These are phyloP conservation scores for Archips crataeganus DNA, from an alignment of 2,888 invertebrate genomes.

Conservation along the genomic window DNA sequence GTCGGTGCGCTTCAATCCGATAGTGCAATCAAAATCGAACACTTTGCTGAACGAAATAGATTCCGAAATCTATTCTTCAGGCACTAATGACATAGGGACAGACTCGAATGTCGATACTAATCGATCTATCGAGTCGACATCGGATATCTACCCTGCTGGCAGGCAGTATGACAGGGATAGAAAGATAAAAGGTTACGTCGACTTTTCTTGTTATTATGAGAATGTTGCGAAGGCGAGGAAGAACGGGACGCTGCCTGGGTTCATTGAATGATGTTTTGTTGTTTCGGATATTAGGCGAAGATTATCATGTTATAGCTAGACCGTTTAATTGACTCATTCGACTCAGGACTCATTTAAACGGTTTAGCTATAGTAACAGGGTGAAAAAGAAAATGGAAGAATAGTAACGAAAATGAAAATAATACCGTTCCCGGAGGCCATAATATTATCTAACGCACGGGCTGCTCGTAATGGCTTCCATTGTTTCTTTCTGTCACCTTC, in stretches of 20 bases:
- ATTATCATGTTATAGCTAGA: too few relatives aligned
- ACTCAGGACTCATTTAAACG: too few relatives aligned
- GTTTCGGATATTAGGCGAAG: too few relatives aligned
- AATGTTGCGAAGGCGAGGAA: slow-evolving; percentile 89
- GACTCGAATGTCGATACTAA: slow-evolving; percentile 74
- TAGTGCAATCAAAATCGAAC: slow-evolving; percentile 83
- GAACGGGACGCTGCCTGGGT: slow-evolving; percentile 88
- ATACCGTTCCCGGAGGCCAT: too few relatives aligned
- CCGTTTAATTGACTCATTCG: too few relatives aligned
- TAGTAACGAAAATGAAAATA: too few relatives aligned
- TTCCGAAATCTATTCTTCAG: slow-evolving; percentile 73
- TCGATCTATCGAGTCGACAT: slow-evolving; percentile 73
- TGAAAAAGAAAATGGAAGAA: too few relatives aligned
- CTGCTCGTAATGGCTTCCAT: too few relatives aligned
- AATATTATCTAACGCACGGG: too few relatives aligned
- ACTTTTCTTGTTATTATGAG: slow-evolving; percentile 92
- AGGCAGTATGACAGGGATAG: slow-evolving; percentile 86
- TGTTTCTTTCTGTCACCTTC: too few relatives aligned
- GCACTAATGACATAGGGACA: slow-evolving; percentile 58
- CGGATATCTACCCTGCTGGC: slow-evolving; percentile 73
- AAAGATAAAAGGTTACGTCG: slow-evolving; percentile 92
- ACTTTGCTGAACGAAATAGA: slow-evolving; percentile 76
- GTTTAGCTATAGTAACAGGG: too few relatives aligned
- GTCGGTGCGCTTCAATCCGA: slow-evolving; percentile 87
- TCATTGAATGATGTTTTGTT: slow-evolving; percentile 71